Percentiles rank a stretch among this genome's conserved stretches.
phyloP scores from a whole-genome alignment of 2,888 invertebrate genomes.

The Petrolisthes manimaculis region DNA sequence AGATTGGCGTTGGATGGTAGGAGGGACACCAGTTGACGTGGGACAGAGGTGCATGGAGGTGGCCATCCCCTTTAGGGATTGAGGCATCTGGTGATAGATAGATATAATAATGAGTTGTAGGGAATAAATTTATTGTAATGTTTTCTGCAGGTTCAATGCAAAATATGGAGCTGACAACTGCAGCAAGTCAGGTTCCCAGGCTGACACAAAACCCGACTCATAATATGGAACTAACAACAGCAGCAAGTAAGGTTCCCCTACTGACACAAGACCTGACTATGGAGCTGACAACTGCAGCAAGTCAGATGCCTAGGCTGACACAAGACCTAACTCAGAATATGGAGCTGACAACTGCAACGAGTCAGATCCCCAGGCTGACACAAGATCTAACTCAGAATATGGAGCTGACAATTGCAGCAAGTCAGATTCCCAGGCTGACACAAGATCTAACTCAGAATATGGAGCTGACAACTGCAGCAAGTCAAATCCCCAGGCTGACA shows the following conservation, averaged over 20 bases:
- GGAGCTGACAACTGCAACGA: neutral
- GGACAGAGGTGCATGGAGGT: no score
- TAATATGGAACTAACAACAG: neutral
- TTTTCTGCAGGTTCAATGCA: no score
- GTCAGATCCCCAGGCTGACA: constrained; percentile 10
- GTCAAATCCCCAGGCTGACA: neutral
- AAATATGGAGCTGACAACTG: constrained; percentile 15
- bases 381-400: neutral
- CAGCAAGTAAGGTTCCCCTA: neutral
- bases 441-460: neutral
- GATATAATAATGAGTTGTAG: no score
- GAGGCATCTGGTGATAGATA: no score
- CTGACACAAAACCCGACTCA: no score
- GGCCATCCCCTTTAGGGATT: no score
- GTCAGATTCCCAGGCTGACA: neutral
- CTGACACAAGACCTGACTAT: neutral
- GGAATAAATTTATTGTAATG: no score
- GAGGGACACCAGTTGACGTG: no score
- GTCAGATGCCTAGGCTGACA: neutral
- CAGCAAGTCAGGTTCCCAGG: neutral
- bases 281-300: neutral
- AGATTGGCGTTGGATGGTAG: no score
- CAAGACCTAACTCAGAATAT: constrained; percentile 18
- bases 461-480: neutral
- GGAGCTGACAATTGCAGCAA: constrained; percentile 4